These are phyloP conservation scores for Hypolimnas misippus DNA, from an alignment of 2,888 invertebrate species.

Conservation along the genomic window DNA sequence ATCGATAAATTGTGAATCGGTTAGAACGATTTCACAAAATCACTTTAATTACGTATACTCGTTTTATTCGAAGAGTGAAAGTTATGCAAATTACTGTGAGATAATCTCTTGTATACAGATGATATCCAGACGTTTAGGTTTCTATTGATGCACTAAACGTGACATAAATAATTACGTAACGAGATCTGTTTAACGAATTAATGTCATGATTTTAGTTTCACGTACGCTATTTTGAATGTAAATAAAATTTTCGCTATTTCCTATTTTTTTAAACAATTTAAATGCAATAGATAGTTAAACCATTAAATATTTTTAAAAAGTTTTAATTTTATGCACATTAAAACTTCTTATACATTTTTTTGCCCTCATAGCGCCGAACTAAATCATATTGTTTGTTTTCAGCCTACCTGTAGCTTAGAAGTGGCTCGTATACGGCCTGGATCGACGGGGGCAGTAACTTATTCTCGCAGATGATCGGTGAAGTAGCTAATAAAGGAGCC, in stretches of 20 bases:
- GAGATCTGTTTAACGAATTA: constrained; percentile 10
- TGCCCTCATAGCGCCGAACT: too few relatives aligned
- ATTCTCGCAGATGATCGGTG: too few relatives aligned
- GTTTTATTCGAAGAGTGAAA: constrained; percentile 40
- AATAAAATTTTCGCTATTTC: background rate
- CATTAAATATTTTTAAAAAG: too few relatives aligned
- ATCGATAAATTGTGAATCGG: background rate
- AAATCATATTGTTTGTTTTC: too few relatives aligned
- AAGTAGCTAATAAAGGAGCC: too few relatives aligned
- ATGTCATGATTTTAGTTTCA: constrained; percentile 11
- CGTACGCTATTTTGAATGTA: background rate
- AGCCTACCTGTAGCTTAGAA: too few relatives aligned
- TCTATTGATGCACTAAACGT: constrained; percentile 41
- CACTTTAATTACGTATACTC: constrained; percentile 29
- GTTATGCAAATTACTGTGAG: constrained; percentile 33
- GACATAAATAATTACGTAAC: constrained; percentile 37
- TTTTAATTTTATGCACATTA: too few relatives aligned
- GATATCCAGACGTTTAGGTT: constrained; percentile 39
- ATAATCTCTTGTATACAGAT: constrained; percentile 31
- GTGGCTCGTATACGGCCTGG: too few relatives aligned
- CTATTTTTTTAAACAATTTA: too few relatives aligned
- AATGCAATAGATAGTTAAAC: too few relatives aligned
- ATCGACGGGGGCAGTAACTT: too few relatives aligned
- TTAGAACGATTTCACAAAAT: background rate
- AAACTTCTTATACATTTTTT: too few relatives aligned